Percentiles rank a stretch among this genome's conserved stretches.
phyloP scores from a whole-genome alignment of 2,888 invertebrate species.

The Torymus aiolomorphi region DNA sequence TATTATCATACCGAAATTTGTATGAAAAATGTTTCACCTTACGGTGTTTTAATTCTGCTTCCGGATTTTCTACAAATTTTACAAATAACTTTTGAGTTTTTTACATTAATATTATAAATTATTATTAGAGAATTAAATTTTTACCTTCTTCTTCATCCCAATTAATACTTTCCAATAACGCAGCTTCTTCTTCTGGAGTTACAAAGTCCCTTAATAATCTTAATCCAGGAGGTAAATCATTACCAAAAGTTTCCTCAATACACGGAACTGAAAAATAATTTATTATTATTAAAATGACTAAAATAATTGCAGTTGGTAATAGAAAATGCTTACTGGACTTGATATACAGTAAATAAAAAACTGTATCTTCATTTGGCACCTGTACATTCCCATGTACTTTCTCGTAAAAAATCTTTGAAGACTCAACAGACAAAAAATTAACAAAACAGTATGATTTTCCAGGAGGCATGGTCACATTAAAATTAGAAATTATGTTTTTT shows the following conservation, averaged over 20 bases:
- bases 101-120: slow-evolving; percentile 15
- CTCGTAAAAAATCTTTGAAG: slow-evolving; percentile 79
- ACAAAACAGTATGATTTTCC: slow-evolving; percentile 90
- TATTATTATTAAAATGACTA: too few relatives aligned
- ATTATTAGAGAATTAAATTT: background rate
- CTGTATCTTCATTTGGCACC: slow-evolving; percentile 78
- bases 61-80: slow-evolving; percentile 9
- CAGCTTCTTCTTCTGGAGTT: slow-evolving; percentile 81
- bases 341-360: slow-evolving; percentile 82
- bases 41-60: slow-evolving; percentile 83
- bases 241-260: slow-evolving; percentile 57
- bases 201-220: slow-evolving; percentile 84
- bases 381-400: slow-evolving; percentile 80
- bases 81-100: background rate
- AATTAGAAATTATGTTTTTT: slow-evolving; percentile 77
- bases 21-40: slow-evolving; percentile 94
- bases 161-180: slow-evolving; percentile 79
- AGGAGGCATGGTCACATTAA: slow-evolving; percentile 83
- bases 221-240: slow-evolving; percentile 82
- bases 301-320: too few relatives aligned
- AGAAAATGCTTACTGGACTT: slow-evolving; percentile 77
- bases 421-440: slow-evolving; percentile 77
- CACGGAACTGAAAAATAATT: slow-evolving; percentile 47
- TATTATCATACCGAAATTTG: slow-evolving; percentile 91
- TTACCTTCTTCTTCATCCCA: slow-evolving; percentile 74